Base-by-base conservation (phyloP, 2,113 vertebrate species). In the Nycticebus coucang region DNA sequence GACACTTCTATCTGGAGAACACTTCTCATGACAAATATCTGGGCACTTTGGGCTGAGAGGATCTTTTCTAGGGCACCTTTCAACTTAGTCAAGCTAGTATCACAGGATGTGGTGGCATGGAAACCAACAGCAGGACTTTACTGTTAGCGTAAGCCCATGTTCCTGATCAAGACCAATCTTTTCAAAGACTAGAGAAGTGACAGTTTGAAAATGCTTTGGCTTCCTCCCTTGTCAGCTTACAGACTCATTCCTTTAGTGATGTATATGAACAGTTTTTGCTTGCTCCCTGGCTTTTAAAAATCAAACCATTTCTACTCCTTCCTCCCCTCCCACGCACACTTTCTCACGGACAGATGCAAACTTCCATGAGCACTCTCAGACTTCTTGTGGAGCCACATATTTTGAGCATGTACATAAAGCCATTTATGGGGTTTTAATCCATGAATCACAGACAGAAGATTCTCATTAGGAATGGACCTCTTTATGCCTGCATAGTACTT, bases 371-470 rank as follows among this genome's bases (percentile, higher is more conserved):
- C 60, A 62, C 57, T 94, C 81, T 88, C 85, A 80, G 95, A 92
- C 26, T 69, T 96, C 95, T 94, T 92, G 97, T 91, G 59, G 84
- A 78, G 71, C 93, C 87, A 90, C 97, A 96, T 97, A 97, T 88
- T 97, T 97, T 79, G 84, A 69, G 81, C 95, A 94, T 96, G 97
- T 88, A 83, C 78, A 93, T 96, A 50, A 95, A 92, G 74, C 81
- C 92, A 87, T 96, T 96, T 97, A 94, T 95, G 93, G 72, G 87
- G 89, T 35, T 87, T 97, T 94, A 93, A 69, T 71, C 91, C 74
- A 83, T 97, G 97, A 98, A 96, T 97, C 97, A 97, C n/a, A 95
- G 87, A 74, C 92, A 95, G 83, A 92, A 96, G 97, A 92, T 80
- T 97, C 94, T 96, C 94, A 97, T 95, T 94, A 97, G 92, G 77